Evolutionary conservation across 2,797 vertebrate species (phyloP).

Genomic region (Diplodus sargus): DNA sequence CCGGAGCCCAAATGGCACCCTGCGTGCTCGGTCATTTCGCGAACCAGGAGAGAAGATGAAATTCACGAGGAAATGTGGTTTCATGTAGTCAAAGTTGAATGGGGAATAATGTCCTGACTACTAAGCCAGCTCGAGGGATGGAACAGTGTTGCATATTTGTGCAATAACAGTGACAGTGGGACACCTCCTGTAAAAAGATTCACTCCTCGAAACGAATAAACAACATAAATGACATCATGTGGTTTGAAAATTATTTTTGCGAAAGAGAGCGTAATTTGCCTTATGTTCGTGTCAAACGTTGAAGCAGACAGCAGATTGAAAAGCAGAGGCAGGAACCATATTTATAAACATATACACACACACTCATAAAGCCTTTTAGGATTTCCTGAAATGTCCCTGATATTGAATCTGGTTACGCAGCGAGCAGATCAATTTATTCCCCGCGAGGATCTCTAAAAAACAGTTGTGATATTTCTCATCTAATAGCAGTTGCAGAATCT

Average conservation of each 20-base stretch:
- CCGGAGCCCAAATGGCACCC: constrained; percentile 49
- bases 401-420: constrained; percentile 31
- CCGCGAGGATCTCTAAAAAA: constrained; percentile 61
- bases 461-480: constrained; percentile 72
- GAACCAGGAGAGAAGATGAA: constrained; percentile 30
- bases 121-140: neutral
- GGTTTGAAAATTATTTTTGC: neutral
- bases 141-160: constrained; percentile 8
- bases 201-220: constrained; percentile 8
- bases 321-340: neutral
- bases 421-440: constrained; percentile 46
- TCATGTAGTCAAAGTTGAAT: constrained; percentile 19
- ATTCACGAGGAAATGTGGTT: constrained; percentile 9
- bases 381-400: constrained; percentile 29
- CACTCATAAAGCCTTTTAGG: constrained; percentile 31
- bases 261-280: neutral
- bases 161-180: neutral
- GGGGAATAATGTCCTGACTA: constrained; percentile 8
- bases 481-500: constrained; percentile 67
- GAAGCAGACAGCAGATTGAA: neutral
- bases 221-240: constrained; percentile 6
- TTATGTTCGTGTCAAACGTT: constrained; percentile 3
- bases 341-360: constrained; percentile 9
- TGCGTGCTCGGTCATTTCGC: constrained; percentile 44
- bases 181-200: neutral